Conservation (phyloP, 1,140 invertebrate species). For the Conus ventricosus region DNA sequence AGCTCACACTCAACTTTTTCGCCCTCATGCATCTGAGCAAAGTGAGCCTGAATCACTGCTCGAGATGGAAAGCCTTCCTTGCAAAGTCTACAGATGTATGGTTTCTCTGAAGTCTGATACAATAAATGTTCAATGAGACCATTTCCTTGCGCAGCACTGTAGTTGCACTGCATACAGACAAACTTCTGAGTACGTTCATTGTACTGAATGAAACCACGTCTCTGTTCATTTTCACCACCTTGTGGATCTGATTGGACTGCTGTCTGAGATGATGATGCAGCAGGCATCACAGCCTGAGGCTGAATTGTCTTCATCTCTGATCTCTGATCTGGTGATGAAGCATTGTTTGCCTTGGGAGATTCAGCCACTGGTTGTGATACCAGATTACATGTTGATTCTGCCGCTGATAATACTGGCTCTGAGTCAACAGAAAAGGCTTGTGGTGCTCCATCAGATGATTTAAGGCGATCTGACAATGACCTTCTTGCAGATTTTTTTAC, state of each 20-base stretch:
- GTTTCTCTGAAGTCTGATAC: not conserved
- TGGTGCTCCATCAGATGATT: too few species aligned
- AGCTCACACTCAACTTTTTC: not conserved
- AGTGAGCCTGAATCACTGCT: not conserved
- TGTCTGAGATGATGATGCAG: not conserved
- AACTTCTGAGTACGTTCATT: not conserved
- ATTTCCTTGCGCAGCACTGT: not conserved
- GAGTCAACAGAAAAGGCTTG: too few species aligned
- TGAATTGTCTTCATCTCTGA: not conserved
- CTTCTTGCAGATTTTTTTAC: not conserved
- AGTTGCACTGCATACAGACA: not conserved
- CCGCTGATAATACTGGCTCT: too few species aligned
- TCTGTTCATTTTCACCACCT: not conserved
- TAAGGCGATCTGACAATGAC: not conserved
- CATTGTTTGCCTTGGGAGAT: too few species aligned
- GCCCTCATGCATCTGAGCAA: not conserved
- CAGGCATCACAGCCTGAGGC: not conserved
- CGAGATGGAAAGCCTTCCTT: not conserved
- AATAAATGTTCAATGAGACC: not conserved
- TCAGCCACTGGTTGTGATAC: too few species aligned
- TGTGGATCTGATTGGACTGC: not conserved
- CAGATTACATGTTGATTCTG: too few species aligned
- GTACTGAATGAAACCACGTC: not conserved
- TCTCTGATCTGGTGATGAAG: not conserved
- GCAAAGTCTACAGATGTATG: not conserved